Evolutionary conservation across 1,140 invertebrate species (phyloP), one percentile per base, ranked within the genome.

Genomic region (Drosophila auraria): DNA sequence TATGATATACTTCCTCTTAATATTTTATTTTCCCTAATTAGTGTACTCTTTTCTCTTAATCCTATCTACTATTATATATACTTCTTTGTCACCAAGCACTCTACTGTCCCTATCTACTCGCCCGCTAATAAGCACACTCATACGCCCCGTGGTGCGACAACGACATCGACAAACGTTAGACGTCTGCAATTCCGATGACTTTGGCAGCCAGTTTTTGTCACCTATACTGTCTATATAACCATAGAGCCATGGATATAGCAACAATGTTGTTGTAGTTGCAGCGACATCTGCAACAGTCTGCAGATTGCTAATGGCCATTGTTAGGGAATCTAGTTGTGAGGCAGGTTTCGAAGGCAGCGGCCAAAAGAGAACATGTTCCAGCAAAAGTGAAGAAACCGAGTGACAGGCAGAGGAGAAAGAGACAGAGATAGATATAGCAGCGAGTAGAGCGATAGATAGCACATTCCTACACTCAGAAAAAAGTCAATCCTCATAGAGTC

Each of bases 261-360:
- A 73, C 64, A 33, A 40, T 40, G 65, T 65, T 80, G 78, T 17
- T 74, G 62, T 38, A 51, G 64, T 54, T 80, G 59, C 47, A 44
- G 42, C 78, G 71, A 57, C 66, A 73, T 56, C 54, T 74, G 80
- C 75, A 65, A 82, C 74, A 83, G 69, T 83, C 80, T 66, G 80
- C 62, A 78, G 75, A 76, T 83, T 61, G 80, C 80, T 83, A 83
- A 83, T 83, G 65, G 76, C 81, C 82, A 83, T 79, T 83, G 81
- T 83, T 83, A 75, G 81, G 63, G 81, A 79, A 79, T 83, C 81
- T 83, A 71, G 81, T 83, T 83, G 83, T 83, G 44, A 14, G 62
- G 73, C 45, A 50, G 40, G 62, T 61, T 30, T 44, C 45, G 66
- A 61, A 62, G 49, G 30, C 61, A 81, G 59, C 61, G 58, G 54